phyloP scores from a whole-genome alignment of 2,888 invertebrate genomes.

The Trichopoda pennipes region DNA sequence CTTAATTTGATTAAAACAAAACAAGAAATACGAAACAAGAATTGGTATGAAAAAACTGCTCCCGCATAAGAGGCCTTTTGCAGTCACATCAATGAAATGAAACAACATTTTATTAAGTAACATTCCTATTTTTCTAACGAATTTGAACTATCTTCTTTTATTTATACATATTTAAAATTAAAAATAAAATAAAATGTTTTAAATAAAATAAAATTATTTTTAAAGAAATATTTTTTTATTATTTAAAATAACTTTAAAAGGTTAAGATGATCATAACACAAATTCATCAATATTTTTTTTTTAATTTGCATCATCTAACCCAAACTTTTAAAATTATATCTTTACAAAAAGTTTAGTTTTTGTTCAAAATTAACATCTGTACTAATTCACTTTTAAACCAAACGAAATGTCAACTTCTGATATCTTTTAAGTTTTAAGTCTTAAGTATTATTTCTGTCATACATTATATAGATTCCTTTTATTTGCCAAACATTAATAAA shows the following conservation, averaged over 20 bases:
- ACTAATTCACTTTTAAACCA: slow-evolving; percentile 37
- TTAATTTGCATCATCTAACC: too few relatives aligned
- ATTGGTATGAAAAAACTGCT: slow-evolving; percentile 26
- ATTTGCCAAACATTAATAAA: slow-evolving; percentile 9
- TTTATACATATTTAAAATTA: background rate
- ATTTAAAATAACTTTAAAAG: too few relatives aligned
- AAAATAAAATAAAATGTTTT: background rate
- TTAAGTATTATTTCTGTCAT: background rate
- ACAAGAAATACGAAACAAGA: slow-evolving; percentile 5
- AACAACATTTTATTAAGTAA: slow-evolving; percentile 25
- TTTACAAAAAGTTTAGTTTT: too few relatives aligned
- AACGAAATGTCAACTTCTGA: slow-evolving; percentile 35
- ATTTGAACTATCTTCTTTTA: background rate
- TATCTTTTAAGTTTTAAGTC: slow-evolving; percentile 7
- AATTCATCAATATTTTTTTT: too few relatives aligned
- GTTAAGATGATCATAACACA: too few relatives aligned
- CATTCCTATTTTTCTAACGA: background rate
- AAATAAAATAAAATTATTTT: background rate
- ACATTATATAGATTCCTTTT: slow-evolving; percentile 14
- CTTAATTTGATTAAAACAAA: slow-evolving; percentile 51
- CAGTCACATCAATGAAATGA: slow-evolving; percentile 8
- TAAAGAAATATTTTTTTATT: background rate
- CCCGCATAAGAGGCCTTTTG: slow-evolving; percentile 44
- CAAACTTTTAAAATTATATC: too few relatives aligned
- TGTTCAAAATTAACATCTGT: slow-evolving; percentile 51